phyloP scores from a whole-genome alignment of 1,140 invertebrate species.

The Drosophila novamexicana region DNA sequence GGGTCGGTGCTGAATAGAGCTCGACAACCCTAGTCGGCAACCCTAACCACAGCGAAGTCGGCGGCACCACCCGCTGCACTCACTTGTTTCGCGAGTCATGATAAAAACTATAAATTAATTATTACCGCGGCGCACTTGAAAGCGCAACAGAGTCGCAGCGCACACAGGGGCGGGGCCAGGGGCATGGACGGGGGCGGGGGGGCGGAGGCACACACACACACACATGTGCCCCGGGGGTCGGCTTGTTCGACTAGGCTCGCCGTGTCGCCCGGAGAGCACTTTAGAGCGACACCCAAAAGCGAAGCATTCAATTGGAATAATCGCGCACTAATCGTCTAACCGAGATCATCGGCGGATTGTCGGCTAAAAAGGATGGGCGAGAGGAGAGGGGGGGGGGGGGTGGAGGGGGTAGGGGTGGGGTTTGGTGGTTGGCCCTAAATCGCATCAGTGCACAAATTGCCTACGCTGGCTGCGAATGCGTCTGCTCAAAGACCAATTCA shows the following conservation, averaged over 20 bases:
- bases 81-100: slow-evolving; percentile 74
- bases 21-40: not conserved
- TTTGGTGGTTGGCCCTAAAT: slow-evolving; percentile 18
- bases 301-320: slow-evolving; percentile 77
- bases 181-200: too few relatives aligned
- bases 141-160: slow-evolving; percentile 52
- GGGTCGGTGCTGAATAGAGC: not conserved
- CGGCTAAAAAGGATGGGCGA: not conserved
- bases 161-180: not conserved
- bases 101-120: slow-evolving; percentile 85
- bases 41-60: slow-evolving; percentile 20
- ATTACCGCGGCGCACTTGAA: slow-evolving; percentile 82
- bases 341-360: slow-evolving; percentile 55
- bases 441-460: slow-evolving; percentile 40
- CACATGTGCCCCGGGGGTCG: not conserved
- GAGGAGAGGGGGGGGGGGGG: not conserved
- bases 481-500: slow-evolving; percentile 11
- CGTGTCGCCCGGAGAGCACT: slow-evolving; percentile 53
- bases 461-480: not conserved
- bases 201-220: not conserved
- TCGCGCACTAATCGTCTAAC: slow-evolving; percentile 74
- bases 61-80: slow-evolving; percentile 38
- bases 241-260: not conserved
- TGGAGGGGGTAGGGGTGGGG: not conserved
- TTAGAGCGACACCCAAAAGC: slow-evolving; percentile 72